phyloP scores from a whole-genome alignment of 2,797 vertebrate species.

The Poecile montanus region DNA sequence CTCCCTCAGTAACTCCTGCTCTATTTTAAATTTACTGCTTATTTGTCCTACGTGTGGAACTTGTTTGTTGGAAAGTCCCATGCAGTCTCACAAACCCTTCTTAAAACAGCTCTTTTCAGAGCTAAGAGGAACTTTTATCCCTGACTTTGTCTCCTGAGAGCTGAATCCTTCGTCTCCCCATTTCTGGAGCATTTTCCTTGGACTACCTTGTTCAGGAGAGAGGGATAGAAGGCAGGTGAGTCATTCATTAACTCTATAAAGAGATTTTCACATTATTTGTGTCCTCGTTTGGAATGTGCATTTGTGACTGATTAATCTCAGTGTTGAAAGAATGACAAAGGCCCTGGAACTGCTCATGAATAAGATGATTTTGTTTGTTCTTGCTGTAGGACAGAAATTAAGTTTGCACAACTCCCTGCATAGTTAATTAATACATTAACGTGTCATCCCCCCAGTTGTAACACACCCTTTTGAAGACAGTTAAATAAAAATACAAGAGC shows the following conservation, averaged over 20 bases:
- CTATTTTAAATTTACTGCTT: background rate
- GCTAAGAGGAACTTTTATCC: background rate
- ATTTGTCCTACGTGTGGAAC: background rate
- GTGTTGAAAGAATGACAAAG: background rate
- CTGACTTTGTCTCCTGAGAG: background rate
- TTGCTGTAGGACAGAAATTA: constrained; percentile 5
- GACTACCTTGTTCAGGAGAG: background rate
- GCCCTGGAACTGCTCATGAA: background rate
- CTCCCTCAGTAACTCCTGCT: background rate
- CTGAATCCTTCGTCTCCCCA: accelerated
- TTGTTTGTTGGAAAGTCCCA: background rate
- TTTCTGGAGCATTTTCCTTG: background rate
- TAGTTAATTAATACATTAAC: background rate
- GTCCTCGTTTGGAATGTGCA: background rate
- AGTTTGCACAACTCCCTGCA: constrained; percentile 1
- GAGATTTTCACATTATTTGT: background rate
- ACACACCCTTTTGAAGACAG: constrained; percentile 20
- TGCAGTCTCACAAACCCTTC: background rate
- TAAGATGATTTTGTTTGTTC: background rate
- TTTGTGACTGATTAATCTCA: background rate
- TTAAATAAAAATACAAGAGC: constrained; percentile 42
- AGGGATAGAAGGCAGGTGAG: background rate
- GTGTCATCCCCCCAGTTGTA: background rate
- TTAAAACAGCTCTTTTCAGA: accelerated
- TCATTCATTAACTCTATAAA: background rate